Evolutionary conservation across 2,113 vertebrate species (phyloP), one percentile per base, ranked within the genome.

Genomic region (Silurus meridionalis): DNA sequence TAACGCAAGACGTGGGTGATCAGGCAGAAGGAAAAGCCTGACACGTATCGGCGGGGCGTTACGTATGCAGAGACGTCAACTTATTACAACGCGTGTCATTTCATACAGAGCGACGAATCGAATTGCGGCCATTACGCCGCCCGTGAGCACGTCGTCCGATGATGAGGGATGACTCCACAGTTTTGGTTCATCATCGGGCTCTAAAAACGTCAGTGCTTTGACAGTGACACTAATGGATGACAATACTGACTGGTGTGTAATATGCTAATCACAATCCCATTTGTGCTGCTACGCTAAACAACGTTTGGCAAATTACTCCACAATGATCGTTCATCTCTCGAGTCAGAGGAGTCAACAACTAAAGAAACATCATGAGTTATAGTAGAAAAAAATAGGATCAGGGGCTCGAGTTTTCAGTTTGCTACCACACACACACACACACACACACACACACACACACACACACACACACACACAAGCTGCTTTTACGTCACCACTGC

Each of bases 401-500:
- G 57, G 37, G 71, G 81, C 69, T 83, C 78, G 78, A 83, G 75
- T 88, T 15, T 60, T 87, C 83, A 82, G 64, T 77, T 57, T 84
- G 60, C 74, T 72, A 69, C 86, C 17, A 88, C 91, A 89, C 89
- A 89, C 89, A 86, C 90, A 90, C 21, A 60, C 55, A 71, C 60
- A 81, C 82, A 64, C 88, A 88, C 91, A 91, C 91, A 93, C 91
- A 72, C 61, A 60, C 53, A 57, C 46, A 67, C 67, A 67, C 53
- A 89, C 90, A 89, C 89, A 89, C 88, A 87, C 90, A 91, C 91
- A 93, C 91, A 71, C 81, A 71, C 60, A 69, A 46, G 52, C 67
- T 37, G 48, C 74, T 87, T 85, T 82, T 74, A 87, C 86, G 69
- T 84, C 55, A 86, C 57, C 6, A 28, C 67, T 60, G 60, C 75